Conservation (phyloP, 2,888 invertebrate species). For the Strigamia crassipes region DNA sequence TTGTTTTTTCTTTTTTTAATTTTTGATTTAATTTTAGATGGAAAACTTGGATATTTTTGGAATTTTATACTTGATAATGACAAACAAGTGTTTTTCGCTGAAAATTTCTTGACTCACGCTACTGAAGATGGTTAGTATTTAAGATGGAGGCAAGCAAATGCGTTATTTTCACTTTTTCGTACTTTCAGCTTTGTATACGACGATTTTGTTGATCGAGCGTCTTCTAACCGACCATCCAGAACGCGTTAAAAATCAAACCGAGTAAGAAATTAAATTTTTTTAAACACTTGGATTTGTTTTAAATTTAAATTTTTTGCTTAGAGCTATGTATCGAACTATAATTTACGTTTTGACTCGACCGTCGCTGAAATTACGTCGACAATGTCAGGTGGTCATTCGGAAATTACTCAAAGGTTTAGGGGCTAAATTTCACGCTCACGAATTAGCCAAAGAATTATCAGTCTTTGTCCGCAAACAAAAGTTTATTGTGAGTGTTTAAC, state of each 20-base stretch:
- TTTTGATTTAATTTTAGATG: constrained; percentile 55
- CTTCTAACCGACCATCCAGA: constrained; percentile 72
- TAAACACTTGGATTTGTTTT: not conserved
- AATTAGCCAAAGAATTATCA: constrained; percentile 70
- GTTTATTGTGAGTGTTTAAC: constrained; percentile 53
- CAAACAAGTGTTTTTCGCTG: constrained; percentile 79
- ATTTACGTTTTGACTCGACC: constrained; percentile 71
- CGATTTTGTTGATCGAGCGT: constrained; percentile 74
- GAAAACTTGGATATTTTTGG: constrained; percentile 69
- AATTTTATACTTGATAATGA: constrained; percentile 73
- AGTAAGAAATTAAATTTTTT: constrained; percentile 45
- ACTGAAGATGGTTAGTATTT: constrained; percentile 67
- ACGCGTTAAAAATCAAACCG: constrained; percentile 68
- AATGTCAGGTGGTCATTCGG: constrained; percentile 67
- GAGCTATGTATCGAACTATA: constrained; percentile 73
- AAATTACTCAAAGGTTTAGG: constrained; percentile 65
- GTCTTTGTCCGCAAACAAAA: constrained; percentile 66
- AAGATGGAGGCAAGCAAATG: not conserved
- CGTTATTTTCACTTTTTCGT: constrained; percentile 41
- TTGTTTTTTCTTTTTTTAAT: too few relatives aligned
- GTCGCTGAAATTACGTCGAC: constrained; percentile 67
- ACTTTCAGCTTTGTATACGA: constrained; percentile 68
- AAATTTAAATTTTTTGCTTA: constrained; percentile 52
- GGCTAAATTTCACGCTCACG: constrained; percentile 68
- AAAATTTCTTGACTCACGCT: constrained; percentile 75